Evolutionary conservation across 2,113 vertebrate species (phyloP), one percentile per base, ranked within the genome.

Genomic region (Tragelaphus scriptus): DNA sequence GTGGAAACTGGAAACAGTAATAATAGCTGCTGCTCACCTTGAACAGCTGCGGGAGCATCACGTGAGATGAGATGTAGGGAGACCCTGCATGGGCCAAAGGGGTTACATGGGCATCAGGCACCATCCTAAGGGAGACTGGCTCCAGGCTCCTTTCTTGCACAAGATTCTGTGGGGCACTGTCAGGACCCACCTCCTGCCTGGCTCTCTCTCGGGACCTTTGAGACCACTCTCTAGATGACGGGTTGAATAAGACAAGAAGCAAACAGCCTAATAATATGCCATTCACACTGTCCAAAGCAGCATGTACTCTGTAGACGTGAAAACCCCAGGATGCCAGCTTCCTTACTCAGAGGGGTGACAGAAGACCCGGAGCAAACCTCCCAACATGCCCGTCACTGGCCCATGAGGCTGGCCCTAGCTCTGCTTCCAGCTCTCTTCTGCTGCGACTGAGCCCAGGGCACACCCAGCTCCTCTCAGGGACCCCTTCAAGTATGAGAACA

Each of bases 211-310:
- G 2, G 21, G 40, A 79, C 23, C 11, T 21, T 4, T 2, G 19
- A 71, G 79, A 61, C 36, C 47, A 16, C 56, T 6, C 0, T 86
- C 36, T 63, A 7, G 16, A 32, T 30, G 51, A 49, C 3, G 7
- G 59, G 40, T 13, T 75, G 61, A 65, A 21, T 47, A 30, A 65
- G 68, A 51, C 15, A 56, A 47, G 47, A 71, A 58, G 10, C 26
- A 2, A 26, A 9, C 6, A 5, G 13, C 23, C 56, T 2, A 0
- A 17, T 3, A 2, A 30, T 6, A 2, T 5, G 15, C 7, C 2
- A 55, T 36, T 55, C 53, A n/a, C 2, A 0, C 4, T 32, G n/a
- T n/a, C 49, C 49, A 44, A 26, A 28, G n/a, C 17, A 0, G 3
- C 4, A 23, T 56, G 44, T 59, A 2, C 11, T 53, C 40, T 13